Evolutionary conservation across 1,140 invertebrate species (phyloP), one percentile per base, ranked within the genome.

Genomic region (Diabrotica virgifera): DNA sequence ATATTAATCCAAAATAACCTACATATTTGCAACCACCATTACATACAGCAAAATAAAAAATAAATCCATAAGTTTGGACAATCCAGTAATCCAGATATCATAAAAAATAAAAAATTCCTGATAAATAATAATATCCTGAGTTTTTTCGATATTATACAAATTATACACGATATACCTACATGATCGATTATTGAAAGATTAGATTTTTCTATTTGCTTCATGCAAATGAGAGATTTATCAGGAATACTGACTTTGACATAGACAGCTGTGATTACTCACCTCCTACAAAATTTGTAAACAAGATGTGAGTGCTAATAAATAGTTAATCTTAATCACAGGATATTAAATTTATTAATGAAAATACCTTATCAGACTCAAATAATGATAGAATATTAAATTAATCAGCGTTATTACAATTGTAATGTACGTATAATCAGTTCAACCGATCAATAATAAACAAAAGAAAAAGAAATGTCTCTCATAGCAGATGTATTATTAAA

Each of bases 401-500:
- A 46, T 46, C 40, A 46, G 40, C n/a, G 8, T n/a, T n/a, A 46
- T 46, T 46, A 46, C 8, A 1, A 24, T 24, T 24, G 24, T 24
- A 24, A 24, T 2, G 24, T 24, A 24, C 24, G 24, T 24, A 24
- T 24, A 24, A 24, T 24, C 24, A n/a, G n/a, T 46, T 10, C n/a
- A 46, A 46, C n/a, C 40, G 40, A 46, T 46, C 40, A 46, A 46
- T 46, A 46, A 46, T 10, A 46, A 8, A 46, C 8, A 46, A 46
- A 46, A 46, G 8, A 46, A 54, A 10, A 12, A 54, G 37, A 9
- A 12, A 58, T 58, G 56, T 38, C 56, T 58, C 9, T 58, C 9
- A 40, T 54, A 55, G 52, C 13, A 54, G 51, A 54, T 53, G 12
- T 62, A 36, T 13, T 63, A 55, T 63, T 64, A n/a, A 56, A 60